These are phyloP conservation scores for Aepyceros melampus DNA, from an alignment of 2,113 vertebrate species.

Conservation along the genomic window DNA sequence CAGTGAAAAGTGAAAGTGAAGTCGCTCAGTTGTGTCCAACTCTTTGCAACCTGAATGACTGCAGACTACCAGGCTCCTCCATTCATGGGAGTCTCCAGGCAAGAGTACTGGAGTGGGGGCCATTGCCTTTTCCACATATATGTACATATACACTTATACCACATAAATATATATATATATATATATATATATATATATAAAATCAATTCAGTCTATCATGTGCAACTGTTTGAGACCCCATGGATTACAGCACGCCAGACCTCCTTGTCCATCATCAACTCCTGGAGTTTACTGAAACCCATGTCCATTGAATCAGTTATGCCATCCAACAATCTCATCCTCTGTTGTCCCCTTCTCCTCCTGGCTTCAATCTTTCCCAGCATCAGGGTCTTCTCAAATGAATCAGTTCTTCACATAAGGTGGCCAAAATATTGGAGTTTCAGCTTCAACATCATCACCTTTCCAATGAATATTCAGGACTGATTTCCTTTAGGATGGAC, in stretches of 20 bases:
- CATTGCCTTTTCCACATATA: neutral
- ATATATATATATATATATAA: neutral
- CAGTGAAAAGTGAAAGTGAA: too few species aligned
- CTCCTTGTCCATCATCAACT: neutral
- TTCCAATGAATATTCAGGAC: neutral
- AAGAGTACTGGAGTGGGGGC: too few species aligned
- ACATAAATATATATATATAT: too few species aligned
- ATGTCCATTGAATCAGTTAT: neutral
- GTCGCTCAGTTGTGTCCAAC: fast-evolving
- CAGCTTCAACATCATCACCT: neutral
- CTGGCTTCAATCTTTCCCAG: neutral
- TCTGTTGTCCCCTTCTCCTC: neutral
- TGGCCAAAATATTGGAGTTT: neutral
- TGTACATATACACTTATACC: neutral
- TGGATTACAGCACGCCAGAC: fast-evolving
- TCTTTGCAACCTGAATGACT: too few species aligned
- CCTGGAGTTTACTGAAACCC: neutral
- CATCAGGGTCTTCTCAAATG: neutral
- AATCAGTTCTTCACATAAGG: neutral
- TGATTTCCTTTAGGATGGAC: neutral
- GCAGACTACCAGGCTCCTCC: too few species aligned
- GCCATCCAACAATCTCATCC: neutral
- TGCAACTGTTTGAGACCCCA: neutral
- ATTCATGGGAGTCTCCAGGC: too few species aligned
- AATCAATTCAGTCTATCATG: fast-evolving